Conservation (phyloP, 53 echinoderm and acorn worm species). For the Antedon mediterranea region DNA sequence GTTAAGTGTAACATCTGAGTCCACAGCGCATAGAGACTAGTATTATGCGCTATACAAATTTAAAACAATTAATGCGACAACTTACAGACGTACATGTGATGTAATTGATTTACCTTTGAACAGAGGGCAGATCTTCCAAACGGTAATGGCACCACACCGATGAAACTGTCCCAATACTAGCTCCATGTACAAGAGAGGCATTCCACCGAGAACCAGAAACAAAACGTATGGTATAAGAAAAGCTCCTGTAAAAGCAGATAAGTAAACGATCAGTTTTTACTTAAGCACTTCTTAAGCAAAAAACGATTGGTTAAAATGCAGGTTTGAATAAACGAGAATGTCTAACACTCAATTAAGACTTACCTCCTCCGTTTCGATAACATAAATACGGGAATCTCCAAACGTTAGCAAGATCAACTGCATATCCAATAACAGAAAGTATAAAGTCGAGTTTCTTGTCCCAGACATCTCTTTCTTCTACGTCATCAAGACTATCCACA, state of each 20-base stretch:
- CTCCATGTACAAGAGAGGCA: conserved; percentile 77
- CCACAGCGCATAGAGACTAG: no score
- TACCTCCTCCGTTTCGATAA: conserved; percentile 69
- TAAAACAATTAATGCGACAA: no score
- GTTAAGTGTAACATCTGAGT: no score
- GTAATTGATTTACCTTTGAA: conserved; percentile 76
- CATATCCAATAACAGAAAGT: conserved; percentile 54
- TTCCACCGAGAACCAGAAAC: conserved; percentile 62
- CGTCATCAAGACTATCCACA: neutral
- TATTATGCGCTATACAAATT: no score
- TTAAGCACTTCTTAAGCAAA: no score
- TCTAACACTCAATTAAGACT: neutral
- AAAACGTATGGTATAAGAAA: conserved; percentile 77
- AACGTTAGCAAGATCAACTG: conserved; percentile 61
- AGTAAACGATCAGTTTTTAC: neutral
- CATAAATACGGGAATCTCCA: conserved; percentile 73
- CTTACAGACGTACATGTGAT: no score
- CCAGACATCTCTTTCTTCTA: conserved; percentile 44
- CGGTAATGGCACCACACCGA: conserved; percentile 46
- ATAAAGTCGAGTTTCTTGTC: conserved; percentile 59
- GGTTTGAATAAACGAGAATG: no score
- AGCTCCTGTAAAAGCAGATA: conserved; percentile 32
- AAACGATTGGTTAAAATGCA: neutral
- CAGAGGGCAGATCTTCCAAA: conserved; percentile 69
- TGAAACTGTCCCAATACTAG: conserved; percentile 59